These are phyloP conservation scores for Glandiceps talaboti DNA, from an alignment of 53 echinoderm and acorn worm species.

Conservation along the genomic window DNA sequence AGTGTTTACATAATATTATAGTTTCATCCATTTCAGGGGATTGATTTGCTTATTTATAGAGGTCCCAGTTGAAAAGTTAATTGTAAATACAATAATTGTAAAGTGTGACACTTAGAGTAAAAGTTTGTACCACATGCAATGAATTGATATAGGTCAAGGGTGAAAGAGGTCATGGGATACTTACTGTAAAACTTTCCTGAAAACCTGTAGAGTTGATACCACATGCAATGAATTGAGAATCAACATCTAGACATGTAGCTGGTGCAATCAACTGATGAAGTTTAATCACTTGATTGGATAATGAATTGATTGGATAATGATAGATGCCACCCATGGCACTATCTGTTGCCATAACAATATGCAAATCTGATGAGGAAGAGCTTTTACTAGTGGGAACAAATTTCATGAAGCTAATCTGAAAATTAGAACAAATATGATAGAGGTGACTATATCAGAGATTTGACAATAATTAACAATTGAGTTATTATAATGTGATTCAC, in stretches of 20 bases:
- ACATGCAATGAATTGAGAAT: background rate
- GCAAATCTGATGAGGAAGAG: background rate
- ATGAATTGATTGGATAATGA: background rate
- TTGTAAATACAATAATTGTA: no score
- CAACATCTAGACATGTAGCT: slow-evolving; percentile 1
- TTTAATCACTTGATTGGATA: background rate
- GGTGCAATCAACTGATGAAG: background rate
- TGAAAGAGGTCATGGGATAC: background rate
- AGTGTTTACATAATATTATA: no score
- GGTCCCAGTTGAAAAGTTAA: no score
- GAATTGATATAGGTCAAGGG: no score
- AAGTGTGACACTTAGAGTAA: no score
- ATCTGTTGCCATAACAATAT: background rate
- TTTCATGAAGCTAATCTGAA: background rate
- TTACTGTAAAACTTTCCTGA: slow-evolving; percentile 1
- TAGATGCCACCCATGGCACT: background rate
- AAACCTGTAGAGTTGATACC: background rate
- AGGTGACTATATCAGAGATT: no score
- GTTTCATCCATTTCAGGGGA: no score
- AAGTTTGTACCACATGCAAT: no score
- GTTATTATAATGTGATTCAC: no score
- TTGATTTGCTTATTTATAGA: no score
- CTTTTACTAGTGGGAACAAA: background rate
- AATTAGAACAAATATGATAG: no score
- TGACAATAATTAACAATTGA: no score